Evolutionary conservation across 2,797 vertebrate species (phyloP).

Genomic region (Pangasius krempfi): DNA sequence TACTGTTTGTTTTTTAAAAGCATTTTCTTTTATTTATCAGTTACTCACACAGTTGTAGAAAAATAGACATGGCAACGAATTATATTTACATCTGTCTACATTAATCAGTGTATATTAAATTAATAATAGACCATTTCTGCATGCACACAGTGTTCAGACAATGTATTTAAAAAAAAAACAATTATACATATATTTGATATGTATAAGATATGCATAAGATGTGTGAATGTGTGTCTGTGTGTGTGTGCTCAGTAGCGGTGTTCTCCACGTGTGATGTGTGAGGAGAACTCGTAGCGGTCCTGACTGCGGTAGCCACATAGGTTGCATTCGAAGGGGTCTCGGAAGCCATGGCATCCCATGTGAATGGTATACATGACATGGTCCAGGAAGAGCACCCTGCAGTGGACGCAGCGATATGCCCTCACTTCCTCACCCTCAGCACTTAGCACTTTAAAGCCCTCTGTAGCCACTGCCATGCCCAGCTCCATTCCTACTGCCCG

Average conservation of each 20-base stretch:
- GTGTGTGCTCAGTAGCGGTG: slow-evolving; percentile 79
- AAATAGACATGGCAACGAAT: slow-evolving; percentile 58
- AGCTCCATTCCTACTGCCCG: slow-evolving; percentile 81
- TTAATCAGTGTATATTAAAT: slow-evolving; percentile 56
- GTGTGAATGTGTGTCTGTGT: slow-evolving; percentile 31
- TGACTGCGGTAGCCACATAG: slow-evolving; percentile 96
- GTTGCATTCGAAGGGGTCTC: slow-evolving; percentile 97
- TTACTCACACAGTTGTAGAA: slow-evolving; percentile 50
- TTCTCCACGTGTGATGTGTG: slow-evolving; percentile 96
- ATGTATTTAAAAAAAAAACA: slow-evolving; percentile 61
- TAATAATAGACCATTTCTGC: slow-evolving; percentile 57
- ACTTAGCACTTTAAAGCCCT: slow-evolving; percentile 90
- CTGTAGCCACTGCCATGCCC: slow-evolving; percentile 82
- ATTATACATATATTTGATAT: slow-evolving; percentile 4
- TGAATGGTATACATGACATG: slow-evolving; percentile 99
- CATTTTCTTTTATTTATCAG: slow-evolving; percentile 9
- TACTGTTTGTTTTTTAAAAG: not conserved
- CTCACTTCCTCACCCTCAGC: slow-evolving; percentile 87
- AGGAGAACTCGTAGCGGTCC: slow-evolving; percentile 98
- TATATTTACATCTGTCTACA: slow-evolving; percentile 57
- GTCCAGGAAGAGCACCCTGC: slow-evolving; percentile 95
- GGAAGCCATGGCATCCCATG: slow-evolving; percentile 98
- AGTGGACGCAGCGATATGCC: slow-evolving; percentile 92
- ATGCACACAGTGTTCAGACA: slow-evolving; percentile 65
- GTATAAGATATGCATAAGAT: not conserved